A percentile compares a stretch with the other conserved stretches of the same genome.
Conservation (phyloP, 2,797 vertebrate genomes). For the Erpetoichthys calabaricus region DNA sequence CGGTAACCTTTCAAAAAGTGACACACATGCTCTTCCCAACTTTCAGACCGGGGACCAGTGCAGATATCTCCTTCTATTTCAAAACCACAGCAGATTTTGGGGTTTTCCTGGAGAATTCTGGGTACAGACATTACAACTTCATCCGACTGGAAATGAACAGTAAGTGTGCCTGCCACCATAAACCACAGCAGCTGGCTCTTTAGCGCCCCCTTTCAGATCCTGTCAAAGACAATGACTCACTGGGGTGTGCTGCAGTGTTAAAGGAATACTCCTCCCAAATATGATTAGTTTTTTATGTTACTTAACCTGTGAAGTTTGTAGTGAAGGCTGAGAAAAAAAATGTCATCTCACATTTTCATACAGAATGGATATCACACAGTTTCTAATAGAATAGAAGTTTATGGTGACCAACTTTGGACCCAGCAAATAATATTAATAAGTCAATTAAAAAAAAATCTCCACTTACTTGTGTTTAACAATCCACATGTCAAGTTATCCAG, state of each 20-base stretch:
- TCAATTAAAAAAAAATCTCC: too few relatives aligned
- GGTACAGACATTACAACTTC: conserved; percentile 67
- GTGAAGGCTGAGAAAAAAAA: too few relatives aligned
- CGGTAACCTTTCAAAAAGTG: conserved; percentile 79
- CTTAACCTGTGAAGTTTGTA: too few relatives aligned
- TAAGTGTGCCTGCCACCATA: conserved; percentile 34
- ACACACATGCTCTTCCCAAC: conserved; percentile 79
- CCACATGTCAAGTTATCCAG: too few relatives aligned
- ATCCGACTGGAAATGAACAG: conserved; percentile 86
- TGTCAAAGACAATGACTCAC: neutral
- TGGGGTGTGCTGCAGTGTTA: neutral
- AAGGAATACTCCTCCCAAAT: too few relatives aligned
- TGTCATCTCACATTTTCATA: too few relatives aligned
- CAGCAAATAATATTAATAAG: too few relatives aligned
- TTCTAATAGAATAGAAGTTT: too few relatives aligned
- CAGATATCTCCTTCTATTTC: conserved; percentile 93
- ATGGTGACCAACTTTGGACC: too few relatives aligned
- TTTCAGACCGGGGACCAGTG: conserved; percentile 73
- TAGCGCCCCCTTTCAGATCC: neutral
- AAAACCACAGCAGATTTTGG: conserved; percentile 75
- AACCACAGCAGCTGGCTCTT: neutral
- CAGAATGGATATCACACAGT: too few relatives aligned
- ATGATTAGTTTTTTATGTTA: too few relatives aligned
- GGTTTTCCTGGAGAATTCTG: conserved; percentile 84
- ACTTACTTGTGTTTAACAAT: too few relatives aligned